Conservation (phyloP, 2,113 vertebrate species). For the Malaclemys terrapin region DNA sequence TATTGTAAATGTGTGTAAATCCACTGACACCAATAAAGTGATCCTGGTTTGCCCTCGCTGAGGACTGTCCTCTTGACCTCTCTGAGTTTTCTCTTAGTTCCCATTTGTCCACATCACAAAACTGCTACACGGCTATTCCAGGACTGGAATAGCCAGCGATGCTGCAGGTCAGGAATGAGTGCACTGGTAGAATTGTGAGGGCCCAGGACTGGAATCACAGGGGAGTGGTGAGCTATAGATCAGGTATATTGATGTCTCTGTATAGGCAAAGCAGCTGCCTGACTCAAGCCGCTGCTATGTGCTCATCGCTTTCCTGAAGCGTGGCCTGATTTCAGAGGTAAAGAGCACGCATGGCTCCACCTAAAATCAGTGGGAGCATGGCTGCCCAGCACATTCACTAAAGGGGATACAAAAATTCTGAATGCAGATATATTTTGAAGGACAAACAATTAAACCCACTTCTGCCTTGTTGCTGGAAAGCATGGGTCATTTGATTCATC, state of each 20-base stretch:
- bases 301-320: not conserved
- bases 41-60: not conserved
- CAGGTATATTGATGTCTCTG: not conserved
- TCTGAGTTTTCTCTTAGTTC: not conserved
- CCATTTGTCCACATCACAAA: not conserved
- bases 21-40: not conserved
- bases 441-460: not conserved
- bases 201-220: not conserved
- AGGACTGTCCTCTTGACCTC: not conserved
- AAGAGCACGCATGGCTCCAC: not conserved
- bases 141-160: not conserved
- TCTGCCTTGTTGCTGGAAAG: not conserved
- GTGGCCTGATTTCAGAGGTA: not conserved
- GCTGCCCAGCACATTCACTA: not conserved
- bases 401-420: not conserved
- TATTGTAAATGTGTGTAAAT: not conserved
- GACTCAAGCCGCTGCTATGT: not conserved
- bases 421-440: not conserved
- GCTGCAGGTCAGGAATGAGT: not conserved
- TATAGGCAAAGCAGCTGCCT: not conserved
- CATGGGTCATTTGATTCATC: not conserved
- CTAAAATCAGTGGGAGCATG: not conserved
- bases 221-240: not conserved
- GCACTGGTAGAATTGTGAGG: not conserved
- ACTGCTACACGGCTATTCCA: not conserved